Base-by-base conservation (phyloP, 2,797 vertebrate genomes). In the Microctenopoma stevenorrisi region DNA sequence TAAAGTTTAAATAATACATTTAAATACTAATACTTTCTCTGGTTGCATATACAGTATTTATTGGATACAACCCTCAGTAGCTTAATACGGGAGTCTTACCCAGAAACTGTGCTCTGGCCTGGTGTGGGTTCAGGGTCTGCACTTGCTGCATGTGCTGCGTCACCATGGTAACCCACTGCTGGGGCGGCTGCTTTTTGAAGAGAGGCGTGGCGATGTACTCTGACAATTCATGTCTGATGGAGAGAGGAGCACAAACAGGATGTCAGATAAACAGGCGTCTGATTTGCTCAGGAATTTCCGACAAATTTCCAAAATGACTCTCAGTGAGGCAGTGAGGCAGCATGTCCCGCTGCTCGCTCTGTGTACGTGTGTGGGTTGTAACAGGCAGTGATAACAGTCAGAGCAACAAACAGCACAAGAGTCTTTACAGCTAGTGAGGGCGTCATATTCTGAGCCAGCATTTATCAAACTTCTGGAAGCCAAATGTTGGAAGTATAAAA, bases 51-150 rank as follows among this genome's bases (percentile, higher is more conserved):
- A 9, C 8, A 12, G 8, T 38, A 15, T 1, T 30, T 30, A 30
- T 30, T 30, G 28, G 28, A 33, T 33, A 33, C 7, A 33, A 33
- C 30, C 30, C 30, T 33, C 30, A 33, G 30, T 33, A 33, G 4
- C 30, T 5, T 4, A 33, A 33, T 5, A 47, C 28, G 18, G 4
- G 7, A 28, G 15, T 71, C 81, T 73, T 78, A 98, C 98, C 97
- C 74, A 99, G 86, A 90, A 99, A 98, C 91, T 99, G 98, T 0
- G 97, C 95, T 25, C 96, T 91, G 76, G 97, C 97, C 87, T 98
- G 97, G 84, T 99, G 97, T 8, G 95, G 93, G 37, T 92, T 97
- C 82, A 99, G 92, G 0, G 93, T 93, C 88, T 97, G 96, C 0
- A 94, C 94, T 78, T 98, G 96, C 79, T 96, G 96, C 90, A 94